Base-by-base conservation (phyloP, 2,888 invertebrate genomes). In the Lycia hirtaria region DNA sequence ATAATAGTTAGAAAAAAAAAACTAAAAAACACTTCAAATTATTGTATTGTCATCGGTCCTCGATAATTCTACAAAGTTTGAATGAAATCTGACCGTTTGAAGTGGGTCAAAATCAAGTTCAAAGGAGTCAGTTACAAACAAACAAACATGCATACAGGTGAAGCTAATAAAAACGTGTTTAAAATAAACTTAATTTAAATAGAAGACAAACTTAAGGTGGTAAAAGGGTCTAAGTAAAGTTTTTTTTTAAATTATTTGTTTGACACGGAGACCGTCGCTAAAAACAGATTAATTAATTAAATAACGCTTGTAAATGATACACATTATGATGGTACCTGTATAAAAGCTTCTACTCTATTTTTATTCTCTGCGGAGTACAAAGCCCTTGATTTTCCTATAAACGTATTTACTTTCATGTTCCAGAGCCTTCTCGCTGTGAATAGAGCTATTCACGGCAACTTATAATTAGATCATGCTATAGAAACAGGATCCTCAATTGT, bases 391-490 rank as follows among this genome's bases (percentile, higher is more conserved):
- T 56, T 56, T 49, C 49, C 48, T 49, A 35, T 55, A 56, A 24
- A 44, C 14, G 14, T 32, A 45, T 50, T 26, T 35, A 38, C 37
- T 47, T 52, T 52, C 48, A 58, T 49, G 52, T 53, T 43, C 15
- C 52, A 37, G 22, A 52, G 50, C 37, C 54, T 41, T 45, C 44
- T 24, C 33, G 41, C 48, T 48, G 17, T 51, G 45, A 52, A 49
- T 44, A 48, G 47, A 32, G 20, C 57, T 57, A 53, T 58, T 53
- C 37, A 38, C 38, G 43, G 52, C 48, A 32, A 38, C 19, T 52
- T 52, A 53, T 53, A 43, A 58, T 48, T 57, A 52, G 47, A 52
- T 35, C 26, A 14, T 22, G 47, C 43, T 32, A 48, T 59, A 43
- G 50, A 57, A 50, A 35, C 38, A 37, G 19, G 37, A 19, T 37